phyloP scores from a whole-genome alignment of 2,797 vertebrate genomes.

The Sandelia bainsii region DNA sequence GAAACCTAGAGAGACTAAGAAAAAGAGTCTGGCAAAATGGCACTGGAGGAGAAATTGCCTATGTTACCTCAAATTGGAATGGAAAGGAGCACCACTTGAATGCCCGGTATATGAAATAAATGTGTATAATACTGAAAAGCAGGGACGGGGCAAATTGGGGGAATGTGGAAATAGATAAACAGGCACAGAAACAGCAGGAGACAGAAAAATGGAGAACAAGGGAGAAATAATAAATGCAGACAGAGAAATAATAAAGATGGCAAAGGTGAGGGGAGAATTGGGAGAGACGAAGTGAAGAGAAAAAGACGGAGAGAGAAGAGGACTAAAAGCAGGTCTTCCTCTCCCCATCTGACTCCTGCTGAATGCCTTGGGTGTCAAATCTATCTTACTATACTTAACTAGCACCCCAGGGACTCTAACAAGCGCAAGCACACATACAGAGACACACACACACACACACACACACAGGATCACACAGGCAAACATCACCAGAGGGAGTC shows the following conservation, averaged over 20 bases:
- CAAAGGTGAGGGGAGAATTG: conserved; percentile 31
- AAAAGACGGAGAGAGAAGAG: conserved; percentile 7
- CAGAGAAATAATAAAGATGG: conserved; percentile 31
- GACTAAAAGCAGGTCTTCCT: conserved; percentile 48
- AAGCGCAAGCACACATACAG: conserved; percentile 5
- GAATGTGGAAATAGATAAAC: conserved; percentile 37
- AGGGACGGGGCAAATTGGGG: conserved; percentile 8
- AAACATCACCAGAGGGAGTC: conserved; percentile 47
- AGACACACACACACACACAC: conserved; percentile 31
- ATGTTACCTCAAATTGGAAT: conserved; percentile 23
- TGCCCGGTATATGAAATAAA: conserved; percentile 31
- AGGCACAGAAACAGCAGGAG: conserved; percentile 20
- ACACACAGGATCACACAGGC: conserved; percentile 32
- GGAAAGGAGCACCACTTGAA: conserved; percentile 11
- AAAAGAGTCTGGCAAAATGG: conserved; percentile 20
- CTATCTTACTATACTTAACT: conserved; percentile 76
- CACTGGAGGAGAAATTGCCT: conserved; percentile 33
- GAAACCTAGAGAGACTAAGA: conserved; percentile 32
- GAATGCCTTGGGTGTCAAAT: conserved; percentile 68
- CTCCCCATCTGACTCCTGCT: conserved; percentile 42
- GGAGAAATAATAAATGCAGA: conserved; percentile 44
- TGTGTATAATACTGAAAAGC: conserved; percentile 23
- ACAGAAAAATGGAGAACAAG: conserved; percentile 44
- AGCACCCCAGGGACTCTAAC: conserved; percentile 53
- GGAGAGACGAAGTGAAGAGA: conserved; percentile 27